A percentile compares a stretch with the other conserved stretches of the same genome.
Evolutionary conservation across 2,888 invertebrate species (phyloP).

Genomic region (Lordiphosa andalusiaca): DNA sequence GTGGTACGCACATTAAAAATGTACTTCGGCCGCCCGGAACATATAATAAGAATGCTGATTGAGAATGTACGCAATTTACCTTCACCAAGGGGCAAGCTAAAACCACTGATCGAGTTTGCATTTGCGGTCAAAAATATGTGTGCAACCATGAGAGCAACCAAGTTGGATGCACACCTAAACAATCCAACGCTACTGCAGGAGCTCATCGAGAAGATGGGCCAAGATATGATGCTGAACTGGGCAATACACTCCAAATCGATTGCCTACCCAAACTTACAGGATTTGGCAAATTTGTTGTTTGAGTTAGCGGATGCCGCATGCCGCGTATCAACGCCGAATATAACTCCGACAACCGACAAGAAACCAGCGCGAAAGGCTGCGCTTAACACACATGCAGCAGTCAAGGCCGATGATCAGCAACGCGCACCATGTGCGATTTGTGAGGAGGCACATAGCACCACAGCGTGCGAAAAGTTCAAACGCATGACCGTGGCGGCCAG

Average conservation of each 20-base stretch:
- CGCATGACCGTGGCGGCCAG: not conserved
- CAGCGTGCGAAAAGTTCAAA: too few relatives aligned
- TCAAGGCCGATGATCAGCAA: not conserved
- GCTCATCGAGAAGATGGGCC: not conserved
- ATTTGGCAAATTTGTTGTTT: not conserved
- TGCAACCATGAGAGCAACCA: not conserved
- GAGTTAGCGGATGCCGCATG: not conserved
- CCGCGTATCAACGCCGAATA: not conserved
- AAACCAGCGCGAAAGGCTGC: not conserved
- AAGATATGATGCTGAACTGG: not conserved
- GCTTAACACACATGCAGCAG: not conserved
- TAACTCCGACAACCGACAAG: not conserved
- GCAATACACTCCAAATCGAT: not conserved
- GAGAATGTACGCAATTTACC: slow-evolving; percentile 1
- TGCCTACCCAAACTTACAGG: not conserved
- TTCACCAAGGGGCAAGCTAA: slow-evolving; percentile 2
- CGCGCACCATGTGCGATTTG: not conserved
- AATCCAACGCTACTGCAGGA: slow-evolving; percentile 2
- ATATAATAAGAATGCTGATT: not conserved
- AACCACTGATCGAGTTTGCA: slow-evolving; percentile 4
- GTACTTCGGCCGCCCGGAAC: not conserved
- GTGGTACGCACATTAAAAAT: not conserved
- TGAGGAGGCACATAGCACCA: not conserved
- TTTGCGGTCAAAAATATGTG: slow-evolving; percentile 1
- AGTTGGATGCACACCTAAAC: not conserved